A percentile compares a stretch with the other conserved stretches of the same genome.
Conservation (phyloP, 2,797 vertebrate species). For the Macropus fuliginosus region DNA sequence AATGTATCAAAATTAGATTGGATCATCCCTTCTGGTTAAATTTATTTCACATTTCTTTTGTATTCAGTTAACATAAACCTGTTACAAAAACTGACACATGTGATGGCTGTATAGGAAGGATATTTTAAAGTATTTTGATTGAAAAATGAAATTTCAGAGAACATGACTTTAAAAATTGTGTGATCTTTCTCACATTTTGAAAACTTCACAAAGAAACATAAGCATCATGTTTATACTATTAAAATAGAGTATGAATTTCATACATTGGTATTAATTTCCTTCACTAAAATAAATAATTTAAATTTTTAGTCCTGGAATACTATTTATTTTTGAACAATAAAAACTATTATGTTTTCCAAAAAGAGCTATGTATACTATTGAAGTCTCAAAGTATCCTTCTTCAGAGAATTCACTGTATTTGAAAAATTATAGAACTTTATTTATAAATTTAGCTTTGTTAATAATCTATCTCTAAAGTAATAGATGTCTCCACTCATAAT, state of each 20-base stretch:
- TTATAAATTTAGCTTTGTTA: not conserved
- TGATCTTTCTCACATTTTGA: conserved; percentile 81
- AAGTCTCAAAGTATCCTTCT: not conserved
- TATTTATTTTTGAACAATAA: conserved; percentile 20
- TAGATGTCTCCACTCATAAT: not conserved
- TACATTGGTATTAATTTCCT: conserved; percentile 43
- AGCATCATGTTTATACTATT: conserved; percentile 60
- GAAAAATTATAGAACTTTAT: not conserved
- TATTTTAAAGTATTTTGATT: conserved; percentile 89
- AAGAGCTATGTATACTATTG: conserved; percentile 1
- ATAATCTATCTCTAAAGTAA: conserved; percentile 7
- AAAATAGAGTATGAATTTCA: not conserved
- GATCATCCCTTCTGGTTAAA: conserved; percentile 94
- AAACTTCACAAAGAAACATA: conserved; percentile 70
- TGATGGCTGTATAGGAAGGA: conserved; percentile 88
- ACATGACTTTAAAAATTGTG: conserved; percentile 80
- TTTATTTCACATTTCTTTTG: conserved; percentile 96
- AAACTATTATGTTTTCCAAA: conserved; percentile 20
- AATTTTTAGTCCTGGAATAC: not conserved
- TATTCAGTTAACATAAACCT: conserved; percentile 93
- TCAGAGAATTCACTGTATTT: conserved; percentile 30
- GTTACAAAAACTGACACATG: conserved; percentile 89
- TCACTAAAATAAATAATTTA: conserved; percentile 40
- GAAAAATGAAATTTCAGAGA: conserved; percentile 87
- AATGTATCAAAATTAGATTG: conserved; percentile 98